Conservation (phyloP, 2,113 vertebrate species). For the Manacus vitellinus region DNA sequence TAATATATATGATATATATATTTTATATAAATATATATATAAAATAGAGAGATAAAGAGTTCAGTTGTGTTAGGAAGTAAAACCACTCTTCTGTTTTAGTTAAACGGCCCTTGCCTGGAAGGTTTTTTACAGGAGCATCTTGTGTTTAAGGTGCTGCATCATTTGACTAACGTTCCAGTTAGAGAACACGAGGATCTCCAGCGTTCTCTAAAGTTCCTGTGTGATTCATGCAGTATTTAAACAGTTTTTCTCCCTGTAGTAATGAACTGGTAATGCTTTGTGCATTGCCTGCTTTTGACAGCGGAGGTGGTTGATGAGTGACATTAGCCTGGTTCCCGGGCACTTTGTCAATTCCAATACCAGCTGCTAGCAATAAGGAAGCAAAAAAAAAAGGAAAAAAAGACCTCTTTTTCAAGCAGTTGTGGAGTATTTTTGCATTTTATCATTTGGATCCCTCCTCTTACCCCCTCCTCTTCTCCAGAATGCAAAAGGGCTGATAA, state of each 20-base stretch:
- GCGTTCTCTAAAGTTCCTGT: not conserved
- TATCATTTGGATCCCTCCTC: not conserved
- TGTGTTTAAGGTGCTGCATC: not conserved
- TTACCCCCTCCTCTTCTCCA: not conserved
- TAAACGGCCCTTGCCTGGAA: not conserved
- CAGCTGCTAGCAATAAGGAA: constrained; percentile 37
- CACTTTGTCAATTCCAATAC: not conserved
- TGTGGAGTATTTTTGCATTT: not conserved
- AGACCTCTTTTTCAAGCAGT: not conserved
- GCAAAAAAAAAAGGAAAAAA: not conserved
- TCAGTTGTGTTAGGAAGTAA: not conserved
- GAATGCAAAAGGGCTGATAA: constrained; percentile 30
- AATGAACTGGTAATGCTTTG: constrained; percentile 1
- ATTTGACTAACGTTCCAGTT: not conserved
- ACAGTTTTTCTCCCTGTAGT: not conserved
- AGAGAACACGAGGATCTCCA: not conserved
- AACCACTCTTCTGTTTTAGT: not conserved
- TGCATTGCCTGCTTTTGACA: not conserved
- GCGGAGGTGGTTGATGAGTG: constrained; percentile 13
- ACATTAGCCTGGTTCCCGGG: not conserved
- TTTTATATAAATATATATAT: not conserved
- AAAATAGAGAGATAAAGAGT: not conserved
- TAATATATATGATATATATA: not conserved
- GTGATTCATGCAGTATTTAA: not conserved
- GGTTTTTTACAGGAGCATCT: not conserved